Evolutionary conservation across 2,888 invertebrate genomes (phyloP).

Genomic region (Plusia festucae): DNA sequence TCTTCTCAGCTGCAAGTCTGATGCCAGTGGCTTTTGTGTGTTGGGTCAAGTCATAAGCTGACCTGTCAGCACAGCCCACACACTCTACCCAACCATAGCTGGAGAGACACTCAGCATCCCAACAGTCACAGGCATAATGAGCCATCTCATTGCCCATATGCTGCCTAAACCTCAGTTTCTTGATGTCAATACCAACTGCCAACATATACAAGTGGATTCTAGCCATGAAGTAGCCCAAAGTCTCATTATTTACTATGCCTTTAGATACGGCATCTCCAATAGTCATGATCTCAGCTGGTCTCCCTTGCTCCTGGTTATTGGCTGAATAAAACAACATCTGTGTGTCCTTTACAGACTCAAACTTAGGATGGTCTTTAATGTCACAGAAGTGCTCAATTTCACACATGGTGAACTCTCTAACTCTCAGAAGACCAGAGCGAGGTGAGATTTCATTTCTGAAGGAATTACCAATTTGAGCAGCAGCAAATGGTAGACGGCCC

Average conservation of each 20-base stretch:
- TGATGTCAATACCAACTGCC: constrained; percentile 96
- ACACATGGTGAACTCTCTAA: constrained; percentile 99
- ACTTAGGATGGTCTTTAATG: constrained; percentile 98
- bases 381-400: constrained; percentile 99
- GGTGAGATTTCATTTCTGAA: constrained; percentile 99
- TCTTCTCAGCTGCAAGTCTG: constrained; percentile 97
- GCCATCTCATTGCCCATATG: constrained; percentile 99
- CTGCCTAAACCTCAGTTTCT: constrained; percentile 97
- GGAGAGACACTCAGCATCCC: constrained; percentile 99
- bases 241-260: constrained; percentile 98
- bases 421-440: constrained; percentile 97
- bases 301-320: constrained; percentile 99
- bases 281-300: constrained; percentile 92
- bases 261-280: constrained; percentile 97
- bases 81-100: constrained; percentile 99
- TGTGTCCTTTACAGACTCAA: constrained; percentile 93
- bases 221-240: constrained; percentile 99
- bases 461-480: constrained; percentile 99
- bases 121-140: constrained; percentile 99
- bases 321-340: constrained; percentile 97
- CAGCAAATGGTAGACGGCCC: constrained; percentile 98
- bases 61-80: constrained; percentile 99
- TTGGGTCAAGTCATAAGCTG: constrained; percentile 98
- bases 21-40: constrained; percentile 98
- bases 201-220: constrained; percentile 97